phyloP scores from a whole-genome alignment of 2,888 invertebrate species.

The Cephus pygmeus region DNA sequence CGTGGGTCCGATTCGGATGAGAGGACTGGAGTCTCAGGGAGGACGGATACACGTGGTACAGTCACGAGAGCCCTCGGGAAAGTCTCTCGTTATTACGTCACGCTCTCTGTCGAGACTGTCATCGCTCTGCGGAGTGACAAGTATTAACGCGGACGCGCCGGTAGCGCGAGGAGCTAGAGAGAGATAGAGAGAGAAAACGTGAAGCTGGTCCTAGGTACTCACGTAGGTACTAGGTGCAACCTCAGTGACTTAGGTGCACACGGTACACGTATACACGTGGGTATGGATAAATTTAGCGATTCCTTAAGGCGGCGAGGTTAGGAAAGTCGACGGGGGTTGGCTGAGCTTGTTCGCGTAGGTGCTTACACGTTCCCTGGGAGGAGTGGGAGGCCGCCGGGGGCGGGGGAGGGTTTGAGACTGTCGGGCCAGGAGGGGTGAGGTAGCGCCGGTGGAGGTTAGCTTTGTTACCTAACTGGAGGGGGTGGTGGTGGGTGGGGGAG shows the following conservation, averaged over 20 bases:
- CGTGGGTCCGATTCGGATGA: slow-evolving; percentile 3
- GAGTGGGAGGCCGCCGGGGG: slow-evolving; percentile 18
- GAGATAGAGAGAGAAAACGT: background rate
- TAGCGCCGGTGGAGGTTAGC: slow-evolving; percentile 27
- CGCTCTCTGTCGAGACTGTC: background rate
- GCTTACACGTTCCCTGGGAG: slow-evolving; percentile 42
- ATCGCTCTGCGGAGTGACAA: background rate
- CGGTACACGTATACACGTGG: background rate
- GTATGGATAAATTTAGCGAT: background rate
- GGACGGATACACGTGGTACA: background rate
- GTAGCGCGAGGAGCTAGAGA: background rate
- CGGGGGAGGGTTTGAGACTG: background rate
- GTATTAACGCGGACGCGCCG: background rate
- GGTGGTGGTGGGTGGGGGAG: slow-evolving; percentile 23
- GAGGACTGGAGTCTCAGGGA: background rate
- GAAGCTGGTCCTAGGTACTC: background rate
- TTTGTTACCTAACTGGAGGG: slow-evolving; percentile 31
- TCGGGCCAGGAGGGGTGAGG: background rate
- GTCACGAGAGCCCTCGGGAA: background rate
- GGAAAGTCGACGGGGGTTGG: slow-evolving; percentile 23
- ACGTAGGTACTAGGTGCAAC: background rate
- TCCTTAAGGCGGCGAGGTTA: background rate
- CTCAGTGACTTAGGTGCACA: background rate
- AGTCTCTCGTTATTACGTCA: background rate
- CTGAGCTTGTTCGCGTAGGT: slow-evolving; percentile 45